These are phyloP conservation scores for Aurelia sp. DNA, from an alignment of 30 jellyfish, hydroid and myxozoan species.

Conservation along the genomic window DNA sequence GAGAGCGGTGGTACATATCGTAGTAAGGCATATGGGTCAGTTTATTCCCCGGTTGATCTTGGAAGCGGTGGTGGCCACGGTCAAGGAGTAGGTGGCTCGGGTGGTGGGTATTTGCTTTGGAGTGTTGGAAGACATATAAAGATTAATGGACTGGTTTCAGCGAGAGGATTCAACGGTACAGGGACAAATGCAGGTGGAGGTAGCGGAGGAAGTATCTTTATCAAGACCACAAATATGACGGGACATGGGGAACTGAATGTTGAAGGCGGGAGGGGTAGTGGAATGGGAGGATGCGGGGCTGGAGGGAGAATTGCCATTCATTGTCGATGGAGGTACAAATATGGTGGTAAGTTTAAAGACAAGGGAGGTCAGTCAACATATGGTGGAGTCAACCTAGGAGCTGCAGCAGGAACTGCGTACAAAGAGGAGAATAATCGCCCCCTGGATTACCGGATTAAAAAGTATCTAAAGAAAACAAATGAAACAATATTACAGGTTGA, in stretches of 20 bases:
- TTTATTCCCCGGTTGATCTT: conserved; percentile 50
- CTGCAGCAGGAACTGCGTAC: conserved; percentile 79
- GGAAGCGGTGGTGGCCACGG: conserved; percentile 82
- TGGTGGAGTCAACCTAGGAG: conserved; percentile 45
- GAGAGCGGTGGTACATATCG: conserved; percentile 58
- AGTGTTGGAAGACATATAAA: conserved; percentile 46
- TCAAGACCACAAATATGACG: conserved; percentile 65
- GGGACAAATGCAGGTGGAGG: conserved; percentile 79
- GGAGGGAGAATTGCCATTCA: conserved; percentile 76
- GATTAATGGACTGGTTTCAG: conserved; percentile 52
- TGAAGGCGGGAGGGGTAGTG: conserved; percentile 63
- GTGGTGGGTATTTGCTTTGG: conserved; percentile 61
- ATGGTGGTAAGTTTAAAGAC: conserved; percentile 62
- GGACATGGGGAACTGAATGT: conserved; percentile 76
- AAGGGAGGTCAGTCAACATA: conserved; percentile 41
- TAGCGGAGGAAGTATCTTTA: conserved; percentile 74
- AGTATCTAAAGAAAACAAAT: conserved; percentile 34
- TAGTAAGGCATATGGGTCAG: conserved; percentile 70
- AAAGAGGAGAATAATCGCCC: conserved; percentile 71
- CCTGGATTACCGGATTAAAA: conserved; percentile 43
- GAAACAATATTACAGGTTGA: conserved; percentile 48
- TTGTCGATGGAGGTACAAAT: conserved; percentile 70
- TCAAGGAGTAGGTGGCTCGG: conserved; percentile 66
- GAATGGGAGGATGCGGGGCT: conserved; percentile 79
- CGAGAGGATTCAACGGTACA: conserved; percentile 41